These are phyloP conservation scores for Sicus ferrugineus DNA, from an alignment of 2,888 invertebrate species.

Conservation along the genomic window DNA sequence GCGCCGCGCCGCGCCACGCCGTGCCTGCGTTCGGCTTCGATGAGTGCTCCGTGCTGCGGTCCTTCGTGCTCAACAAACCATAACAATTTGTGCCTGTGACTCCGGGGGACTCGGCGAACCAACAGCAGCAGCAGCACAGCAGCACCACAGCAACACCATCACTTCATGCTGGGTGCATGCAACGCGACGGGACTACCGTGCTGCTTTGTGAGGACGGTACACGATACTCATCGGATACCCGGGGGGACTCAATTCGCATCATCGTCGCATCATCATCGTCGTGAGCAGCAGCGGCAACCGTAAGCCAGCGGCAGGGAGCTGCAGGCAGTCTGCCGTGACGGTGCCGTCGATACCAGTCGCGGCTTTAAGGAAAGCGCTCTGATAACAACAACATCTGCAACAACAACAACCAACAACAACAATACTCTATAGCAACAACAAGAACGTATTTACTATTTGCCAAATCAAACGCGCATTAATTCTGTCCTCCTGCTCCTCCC, in stretches of 20 bases:
- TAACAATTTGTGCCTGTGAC: constrained; percentile 19
- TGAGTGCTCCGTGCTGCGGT: too few relatives aligned
- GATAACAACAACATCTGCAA: background rate
- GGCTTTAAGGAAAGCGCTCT: background rate
- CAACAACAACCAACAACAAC: background rate
- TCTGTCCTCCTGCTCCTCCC: constrained; percentile 1
- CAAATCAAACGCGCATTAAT: constrained; percentile 20
- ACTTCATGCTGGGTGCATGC: constrained; percentile 13
- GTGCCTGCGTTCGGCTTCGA: background rate
- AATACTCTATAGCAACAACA: background rate
- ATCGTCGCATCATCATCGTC: background rate
- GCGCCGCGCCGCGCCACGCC: background rate
- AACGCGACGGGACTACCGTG: constrained; percentile 3
- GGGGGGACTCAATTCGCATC: background rate
- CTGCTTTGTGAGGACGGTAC: background rate
- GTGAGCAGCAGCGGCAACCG: background rate
- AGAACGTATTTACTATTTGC: constrained; percentile 7
- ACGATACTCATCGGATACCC: too few relatives aligned
- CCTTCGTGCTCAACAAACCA: constrained; percentile 10
- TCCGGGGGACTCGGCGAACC: background rate
- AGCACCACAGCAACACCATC: background rate
- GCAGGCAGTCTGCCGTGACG: background rate
- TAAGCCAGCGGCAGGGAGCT: background rate
- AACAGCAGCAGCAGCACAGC: background rate
- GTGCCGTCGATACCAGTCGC: background rate